Percentiles rank a stretch among this genome's conserved stretches.
Conservation (phyloP, 2,113 vertebrate genomes). For the Eptesicus fuscus region DNA sequence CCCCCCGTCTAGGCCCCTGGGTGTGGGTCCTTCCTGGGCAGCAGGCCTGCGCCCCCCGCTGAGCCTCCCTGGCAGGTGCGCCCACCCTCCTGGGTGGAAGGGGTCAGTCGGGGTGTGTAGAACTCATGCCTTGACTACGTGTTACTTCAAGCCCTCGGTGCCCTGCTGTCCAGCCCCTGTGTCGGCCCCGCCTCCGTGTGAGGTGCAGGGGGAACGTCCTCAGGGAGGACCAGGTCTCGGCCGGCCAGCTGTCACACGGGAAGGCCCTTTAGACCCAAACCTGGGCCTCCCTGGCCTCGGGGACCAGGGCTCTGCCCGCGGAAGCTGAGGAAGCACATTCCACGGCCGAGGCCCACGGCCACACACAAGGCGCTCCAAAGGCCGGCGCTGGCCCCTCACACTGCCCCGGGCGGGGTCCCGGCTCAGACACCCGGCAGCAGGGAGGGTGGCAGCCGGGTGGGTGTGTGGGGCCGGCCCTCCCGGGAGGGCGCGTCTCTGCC, state of each 20-base stretch:
- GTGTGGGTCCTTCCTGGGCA: neutral
- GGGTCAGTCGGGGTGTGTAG: neutral
- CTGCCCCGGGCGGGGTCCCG: neutral
- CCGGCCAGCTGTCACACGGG: slow-evolving; percentile 59
- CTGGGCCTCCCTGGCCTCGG: slow-evolving; percentile 60
- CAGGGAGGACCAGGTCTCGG: slow-evolving; percentile 63
- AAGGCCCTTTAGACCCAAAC: slow-evolving; percentile 72
- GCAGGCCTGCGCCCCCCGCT: neutral
- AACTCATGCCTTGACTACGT: neutral
- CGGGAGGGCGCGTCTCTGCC: too few species aligned
- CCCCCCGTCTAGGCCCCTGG: too few species aligned
- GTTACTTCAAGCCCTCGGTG: fast-evolving
- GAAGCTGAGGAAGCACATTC: slow-evolving; percentile 68
- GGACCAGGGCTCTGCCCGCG: slow-evolving; percentile 3
- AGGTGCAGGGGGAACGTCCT: slow-evolving; percentile 36
- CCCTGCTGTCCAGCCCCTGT: neutral
- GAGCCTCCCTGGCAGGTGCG: neutral
- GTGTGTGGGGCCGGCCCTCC: too few species aligned
- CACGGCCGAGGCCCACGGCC: neutral
- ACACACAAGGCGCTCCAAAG: neutral
- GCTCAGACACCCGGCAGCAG: neutral
- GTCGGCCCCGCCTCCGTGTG: fast-evolving
- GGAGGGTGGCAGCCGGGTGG: neutral
- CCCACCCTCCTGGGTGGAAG: neutral
- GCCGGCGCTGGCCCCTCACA: neutral